phyloP scores from a whole-genome alignment of 2,797 vertebrate species.

The Liparis tanakae region DNA sequence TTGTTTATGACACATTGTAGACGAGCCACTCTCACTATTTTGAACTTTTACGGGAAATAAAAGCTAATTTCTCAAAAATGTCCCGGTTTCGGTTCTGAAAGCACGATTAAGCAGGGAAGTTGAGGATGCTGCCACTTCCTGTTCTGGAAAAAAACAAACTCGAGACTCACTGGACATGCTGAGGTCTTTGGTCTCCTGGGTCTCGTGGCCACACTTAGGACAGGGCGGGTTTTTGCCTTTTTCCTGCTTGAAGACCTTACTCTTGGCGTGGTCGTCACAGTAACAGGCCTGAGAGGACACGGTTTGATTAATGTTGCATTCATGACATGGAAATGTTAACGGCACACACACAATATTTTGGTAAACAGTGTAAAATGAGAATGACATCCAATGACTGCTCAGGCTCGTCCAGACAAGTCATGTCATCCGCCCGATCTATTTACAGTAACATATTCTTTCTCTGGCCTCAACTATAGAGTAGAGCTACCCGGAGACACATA shows the following conservation, averaged over 20 bases:
- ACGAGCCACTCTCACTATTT: too few relatives aligned
- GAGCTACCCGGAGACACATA: neutral
- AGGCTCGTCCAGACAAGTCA: neutral
- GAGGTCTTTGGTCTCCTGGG: conserved; percentile 97
- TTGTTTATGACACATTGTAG: neutral
- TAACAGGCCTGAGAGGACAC: conserved; percentile 88
- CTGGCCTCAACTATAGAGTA: neutral
- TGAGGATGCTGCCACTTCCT: conserved; percentile 13
- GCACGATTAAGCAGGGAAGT: neutral
- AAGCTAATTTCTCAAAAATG: neutral
- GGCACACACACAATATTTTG: neutral
- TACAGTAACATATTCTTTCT: neutral
- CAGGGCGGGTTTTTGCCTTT: conserved; percentile 95
- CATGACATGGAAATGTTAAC: neutral
- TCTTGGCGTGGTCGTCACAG: conserved; percentile 94
- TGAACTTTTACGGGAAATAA: neutral
- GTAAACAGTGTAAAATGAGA: neutral
- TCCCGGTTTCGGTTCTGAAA: neutral
- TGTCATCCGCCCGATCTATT: neutral
- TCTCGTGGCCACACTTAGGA: conserved; percentile 98
- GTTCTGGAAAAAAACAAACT: neutral
- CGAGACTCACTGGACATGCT: conserved; percentile 98
- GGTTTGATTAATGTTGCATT: neutral
- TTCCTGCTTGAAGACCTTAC: conserved; percentile 98
- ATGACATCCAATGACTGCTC: neutral